These are phyloP conservation scores for Drosophila persimilis DNA, from an alignment of 1,140 invertebrate genomes.

Conservation along the genomic window DNA sequence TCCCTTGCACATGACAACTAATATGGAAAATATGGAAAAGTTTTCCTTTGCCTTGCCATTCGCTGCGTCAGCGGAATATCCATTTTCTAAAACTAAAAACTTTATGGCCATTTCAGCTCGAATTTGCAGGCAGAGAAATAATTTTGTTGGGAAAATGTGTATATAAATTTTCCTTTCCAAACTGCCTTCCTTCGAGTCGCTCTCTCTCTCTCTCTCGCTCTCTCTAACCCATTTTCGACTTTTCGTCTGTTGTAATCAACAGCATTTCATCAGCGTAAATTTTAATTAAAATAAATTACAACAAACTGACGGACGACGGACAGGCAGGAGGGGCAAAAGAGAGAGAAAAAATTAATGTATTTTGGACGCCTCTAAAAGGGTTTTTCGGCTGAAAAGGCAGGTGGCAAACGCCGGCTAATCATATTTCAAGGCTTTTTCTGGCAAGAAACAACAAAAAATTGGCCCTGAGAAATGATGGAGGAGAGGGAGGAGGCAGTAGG, in stretches of 20 bases:
- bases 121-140: conserved; percentile 11
- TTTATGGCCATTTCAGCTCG: conserved; percentile 37
- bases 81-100: conserved; percentile 13
- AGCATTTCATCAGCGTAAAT: conserved; percentile 76
- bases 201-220: conserved; percentile 15
- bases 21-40: conserved; percentile 24
- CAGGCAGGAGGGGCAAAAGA: conserved; percentile 5
- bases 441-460: conserved; percentile 16
- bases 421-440: conserved; percentile 62
- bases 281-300: conserved; percentile 81
- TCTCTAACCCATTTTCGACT: conserved; percentile 14
- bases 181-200: background rate
- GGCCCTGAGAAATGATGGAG: conserved; percentile 26
- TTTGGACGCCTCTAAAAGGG: conserved; percentile 51
- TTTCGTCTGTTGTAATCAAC: conserved; percentile 60
- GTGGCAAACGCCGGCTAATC: conserved; percentile 71
- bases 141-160: conserved; percentile 17
- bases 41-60: conserved; percentile 22
- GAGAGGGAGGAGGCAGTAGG: too few species aligned
- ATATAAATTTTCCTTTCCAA: conserved; percentile 3
- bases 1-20: conserved; percentile 40
- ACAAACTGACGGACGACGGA: conserved; percentile 53
- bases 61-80: conserved; percentile 38
- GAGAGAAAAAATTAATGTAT: conserved; percentile 43
- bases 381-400: conserved; percentile 44